These are phyloP conservation scores for Mnemiopsis leidyi DNA, from an alignment of 37 sponge, comb jelly and placozoan species.

Conservation along the genomic window DNA sequence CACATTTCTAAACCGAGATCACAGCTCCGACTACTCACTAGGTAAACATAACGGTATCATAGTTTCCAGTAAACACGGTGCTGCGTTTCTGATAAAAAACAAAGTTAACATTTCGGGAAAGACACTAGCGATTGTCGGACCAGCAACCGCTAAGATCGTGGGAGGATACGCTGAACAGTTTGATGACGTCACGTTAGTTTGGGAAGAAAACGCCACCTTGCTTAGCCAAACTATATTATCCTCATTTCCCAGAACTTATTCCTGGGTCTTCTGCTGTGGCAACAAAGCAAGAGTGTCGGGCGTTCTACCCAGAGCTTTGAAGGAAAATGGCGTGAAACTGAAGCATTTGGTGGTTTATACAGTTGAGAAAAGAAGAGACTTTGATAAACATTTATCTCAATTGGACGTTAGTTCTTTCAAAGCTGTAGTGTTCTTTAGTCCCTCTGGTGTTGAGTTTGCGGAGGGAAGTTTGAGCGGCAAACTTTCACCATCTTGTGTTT, in stretches of 20 bases:
- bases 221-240: neutral
- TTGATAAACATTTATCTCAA: neutral
- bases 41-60: neutral
- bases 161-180: neutral
- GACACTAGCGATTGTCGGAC: neutral
- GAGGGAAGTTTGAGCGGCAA: neutral
- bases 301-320: neutral
- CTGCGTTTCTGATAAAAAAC: neutral
- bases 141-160: neutral
- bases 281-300: neutral
- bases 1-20: neutral
- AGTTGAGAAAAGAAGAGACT: neutral
- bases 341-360: neutral
- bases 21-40: neutral
- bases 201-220: neutral
- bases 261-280: neutral
- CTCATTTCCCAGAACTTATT: neutral
- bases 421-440: constrained; percentile 38
- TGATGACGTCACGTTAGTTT: neutral
- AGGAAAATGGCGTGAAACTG: neutral
- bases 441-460: constrained; percentile 6
- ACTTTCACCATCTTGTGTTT: neutral
- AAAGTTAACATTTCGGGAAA: neutral
- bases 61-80: constrained; percentile 24
- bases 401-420: neutral